Evolutionary conservation across 2,797 vertebrate genomes (phyloP).

Genomic region (Thunnus albacares): DNA sequence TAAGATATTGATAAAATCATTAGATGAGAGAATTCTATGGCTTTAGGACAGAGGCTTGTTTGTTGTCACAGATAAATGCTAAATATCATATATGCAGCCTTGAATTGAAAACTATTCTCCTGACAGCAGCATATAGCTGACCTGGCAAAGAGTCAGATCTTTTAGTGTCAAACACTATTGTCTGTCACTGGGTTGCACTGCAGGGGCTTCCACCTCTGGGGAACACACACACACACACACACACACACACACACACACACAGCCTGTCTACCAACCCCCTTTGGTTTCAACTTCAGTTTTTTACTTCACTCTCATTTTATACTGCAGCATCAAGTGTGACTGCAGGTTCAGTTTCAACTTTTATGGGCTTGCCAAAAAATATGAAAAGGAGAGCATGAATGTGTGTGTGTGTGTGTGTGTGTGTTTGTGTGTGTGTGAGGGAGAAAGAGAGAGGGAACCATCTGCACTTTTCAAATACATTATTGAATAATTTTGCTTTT

Average conservation of each 20-base stretch:
- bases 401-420: not conserved
- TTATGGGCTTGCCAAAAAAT: constrained; percentile 29
- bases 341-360: constrained; percentile 33
- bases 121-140: constrained; percentile 37
- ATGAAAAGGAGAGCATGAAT: constrained; percentile 7
- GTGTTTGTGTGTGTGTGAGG: not conserved
- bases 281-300: not conserved
- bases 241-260: not conserved
- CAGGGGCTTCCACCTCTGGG: constrained; percentile 10
- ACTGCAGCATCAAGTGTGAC: constrained; percentile 54
- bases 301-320: constrained; percentile 19
- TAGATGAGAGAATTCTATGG: not conserved
- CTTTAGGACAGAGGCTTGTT: not conserved
- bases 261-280: too few relatives aligned
- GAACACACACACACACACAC: not conserved
- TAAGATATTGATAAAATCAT: not conserved
- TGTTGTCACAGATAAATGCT: constrained; percentile 14
- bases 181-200: constrained; percentile 34
- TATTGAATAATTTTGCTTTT: constrained; percentile 29
- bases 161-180: constrained; percentile 29
- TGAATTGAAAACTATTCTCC: constrained; percentile 4
- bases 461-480: constrained; percentile 18
- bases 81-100: constrained; percentile 1
- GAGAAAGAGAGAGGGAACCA: constrained; percentile 6
- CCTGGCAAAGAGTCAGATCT: constrained; percentile 45